Evolutionary conservation across 2,888 invertebrate species (phyloP), one percentile per base, ranked within the genome.

Genomic region (Boloria selene): DNA sequence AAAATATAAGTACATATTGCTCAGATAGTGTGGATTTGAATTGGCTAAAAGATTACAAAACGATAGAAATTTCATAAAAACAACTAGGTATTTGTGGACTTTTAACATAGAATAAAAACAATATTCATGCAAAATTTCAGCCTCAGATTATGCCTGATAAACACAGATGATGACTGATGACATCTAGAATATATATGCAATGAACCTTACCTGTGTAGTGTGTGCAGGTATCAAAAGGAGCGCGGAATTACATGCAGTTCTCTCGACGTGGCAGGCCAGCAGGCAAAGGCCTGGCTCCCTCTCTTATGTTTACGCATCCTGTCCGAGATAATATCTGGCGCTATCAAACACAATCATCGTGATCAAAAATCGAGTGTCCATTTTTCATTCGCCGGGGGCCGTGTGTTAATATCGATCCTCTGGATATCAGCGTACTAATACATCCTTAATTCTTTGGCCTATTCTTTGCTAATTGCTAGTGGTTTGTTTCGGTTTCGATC

Each of bases 301-400:
- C 83, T 88, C 83, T 91, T 92, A 85, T 90, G 88, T 81, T 92
- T 92, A 93, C 92, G 91, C 93, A 93, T 93, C 79, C 83, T 92
- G 90, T 81, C 85, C 85, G 74, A 81, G 83, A 84, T 83, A 84
- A 79, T 85, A 79, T 82, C 83, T 86, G 82, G 81, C 84, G 84
- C 82, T 85, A 84, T 82, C 83, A 86, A 90, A 88, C 85, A 86
- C 83, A 84, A 86, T 83, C 84, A 81, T 84, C 79, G 79, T 85
- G 81, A 78, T 84, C 81, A 83, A 74, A 83, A 87, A 88, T 90
- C 92, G 89, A 84, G 84, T 83, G 88, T 92, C 92, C 92, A 92
- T 92, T 90, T 83, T 90, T 83, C 88, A 86, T 83, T 83, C 79
- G 92, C 92, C 90, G 84, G 86, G 84, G 83, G 89, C 90, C 90